Evolutionary conservation across 1,140 invertebrate genomes (phyloP).

Genomic region (Pseudomyrmex pallidus): DNA sequence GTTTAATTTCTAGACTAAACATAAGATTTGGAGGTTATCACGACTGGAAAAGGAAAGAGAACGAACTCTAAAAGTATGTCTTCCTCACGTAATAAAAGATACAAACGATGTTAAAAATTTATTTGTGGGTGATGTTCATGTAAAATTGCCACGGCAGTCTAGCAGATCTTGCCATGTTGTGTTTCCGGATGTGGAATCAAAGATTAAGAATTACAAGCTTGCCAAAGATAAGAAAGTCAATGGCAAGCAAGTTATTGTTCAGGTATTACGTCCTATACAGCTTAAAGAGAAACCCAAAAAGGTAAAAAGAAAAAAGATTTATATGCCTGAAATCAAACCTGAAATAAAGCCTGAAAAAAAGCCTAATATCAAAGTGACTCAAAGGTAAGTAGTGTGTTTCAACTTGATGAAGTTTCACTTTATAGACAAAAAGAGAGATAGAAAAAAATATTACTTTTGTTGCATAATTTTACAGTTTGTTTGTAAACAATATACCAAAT

Average conservation of each 20-base stretch:
- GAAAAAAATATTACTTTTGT: constrained; percentile 1
- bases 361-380: constrained; percentile 52
- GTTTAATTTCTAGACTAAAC: constrained; percentile 26
- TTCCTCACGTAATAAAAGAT: constrained; percentile 74
- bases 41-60: constrained; percentile 9
- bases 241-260: constrained; percentile 72
- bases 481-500: constrained; percentile 68
- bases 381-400: constrained; percentile 59
- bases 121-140: constrained; percentile 73
- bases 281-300: constrained; percentile 27
- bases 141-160: constrained; percentile 76
- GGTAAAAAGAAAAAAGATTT: constrained; percentile 65
- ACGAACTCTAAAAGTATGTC: constrained; percentile 75
- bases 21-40: not conserved
- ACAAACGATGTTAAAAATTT: constrained; percentile 71
- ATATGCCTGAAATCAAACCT: constrained; percentile 55
- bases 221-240: constrained; percentile 67
- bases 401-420: not conserved
- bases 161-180: constrained; percentile 76
- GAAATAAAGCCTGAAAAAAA: not conserved
- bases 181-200: constrained; percentile 73
- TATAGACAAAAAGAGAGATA: not conserved
- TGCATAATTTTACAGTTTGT: constrained; percentile 66
- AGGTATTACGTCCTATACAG: constrained; percentile 21
- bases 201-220: constrained; percentile 70